Evolutionary conservation across 2,113 vertebrate species (phyloP).

Genomic region (Notothenia rossii): DNA sequence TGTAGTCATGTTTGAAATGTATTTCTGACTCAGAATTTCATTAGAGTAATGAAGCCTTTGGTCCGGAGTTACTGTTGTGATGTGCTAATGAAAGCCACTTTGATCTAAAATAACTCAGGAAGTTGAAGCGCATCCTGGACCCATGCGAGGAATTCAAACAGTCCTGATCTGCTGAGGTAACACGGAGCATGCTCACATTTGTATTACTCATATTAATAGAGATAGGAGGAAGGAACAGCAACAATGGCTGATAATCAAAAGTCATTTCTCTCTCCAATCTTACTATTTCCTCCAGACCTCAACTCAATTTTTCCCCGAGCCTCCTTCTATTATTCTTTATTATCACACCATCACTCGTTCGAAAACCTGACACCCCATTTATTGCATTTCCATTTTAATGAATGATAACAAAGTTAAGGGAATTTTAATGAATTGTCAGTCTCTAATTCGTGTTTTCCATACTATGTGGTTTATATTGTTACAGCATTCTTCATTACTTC

Average conservation of each 20-base stretch:
- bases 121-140: constrained; percentile 36
- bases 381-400: constrained; percentile 21
- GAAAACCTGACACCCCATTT: constrained; percentile 24
- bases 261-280: neutral
- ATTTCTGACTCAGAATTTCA: constrained; percentile 67
- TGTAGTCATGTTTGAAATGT: constrained; percentile 45
- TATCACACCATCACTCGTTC: constrained; percentile 4
- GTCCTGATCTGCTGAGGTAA: constrained; percentile 17
- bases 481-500: neutral
- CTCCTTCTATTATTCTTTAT: constrained; percentile 18
- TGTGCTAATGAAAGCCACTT: constrained; percentile 73
- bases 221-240: neutral
- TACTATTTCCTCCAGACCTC: neutral
- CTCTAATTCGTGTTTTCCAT: constrained; percentile 1
- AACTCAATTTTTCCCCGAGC: constrained; percentile 15
- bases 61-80: constrained; percentile 63
- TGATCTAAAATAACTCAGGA: constrained; percentile 74
- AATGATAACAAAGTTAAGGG: neutral
- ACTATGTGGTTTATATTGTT: neutral
- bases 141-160: constrained; percentile 35
- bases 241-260: constrained; percentile 7
- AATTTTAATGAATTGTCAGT: constrained; percentile 4
- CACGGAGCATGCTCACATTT: neutral
- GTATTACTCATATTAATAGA: constrained; percentile 7
- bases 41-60: constrained; percentile 67